These are phyloP conservation scores for Seriola quinqueradiata DNA, from an alignment of 2,113 vertebrate genomes.

Conservation along the genomic window DNA sequence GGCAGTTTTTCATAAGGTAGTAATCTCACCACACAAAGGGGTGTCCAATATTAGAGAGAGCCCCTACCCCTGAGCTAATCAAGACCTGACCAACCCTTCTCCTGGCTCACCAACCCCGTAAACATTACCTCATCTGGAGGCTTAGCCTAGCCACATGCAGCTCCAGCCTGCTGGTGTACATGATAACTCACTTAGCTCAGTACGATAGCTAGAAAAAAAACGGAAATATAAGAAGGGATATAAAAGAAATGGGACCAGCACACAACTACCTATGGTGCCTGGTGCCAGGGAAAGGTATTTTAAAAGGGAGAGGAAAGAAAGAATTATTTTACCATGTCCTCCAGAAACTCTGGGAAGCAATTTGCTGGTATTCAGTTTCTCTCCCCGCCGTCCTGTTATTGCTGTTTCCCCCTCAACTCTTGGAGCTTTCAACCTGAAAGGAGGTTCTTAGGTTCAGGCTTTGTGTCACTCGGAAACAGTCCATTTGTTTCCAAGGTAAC, in stretches of 20 bases:
- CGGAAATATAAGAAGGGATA: conserved; percentile 61
- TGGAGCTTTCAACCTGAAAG: conserved; percentile 72
- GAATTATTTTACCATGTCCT: conserved; percentile 78
- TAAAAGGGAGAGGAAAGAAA: conserved; percentile 74
- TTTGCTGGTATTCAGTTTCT: conserved; percentile 77
- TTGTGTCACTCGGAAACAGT: conserved; percentile 81
- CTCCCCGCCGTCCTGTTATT: conserved; percentile 78
- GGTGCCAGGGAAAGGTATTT: conserved; percentile 79
- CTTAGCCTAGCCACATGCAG: conserved; percentile 69
- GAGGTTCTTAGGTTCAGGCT: conserved; percentile 75
- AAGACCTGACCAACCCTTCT: conserved; percentile 73
- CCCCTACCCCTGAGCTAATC: conserved; percentile 78
- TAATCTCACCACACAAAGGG: conserved; percentile 82
- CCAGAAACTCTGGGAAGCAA: conserved; percentile 78
- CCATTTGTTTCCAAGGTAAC: conserved; percentile 77
- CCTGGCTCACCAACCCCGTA: conserved; percentile 58
- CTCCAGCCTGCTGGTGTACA: conserved; percentile 60
- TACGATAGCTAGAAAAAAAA: conserved; percentile 51
- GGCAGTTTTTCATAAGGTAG: conserved; percentile 82
- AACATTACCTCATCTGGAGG: conserved; percentile 79
- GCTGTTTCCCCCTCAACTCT: conserved; percentile 73
- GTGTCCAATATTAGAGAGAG: conserved; percentile 75
- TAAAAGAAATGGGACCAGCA: conserved; percentile 65
- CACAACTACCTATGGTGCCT: conserved; percentile 67
- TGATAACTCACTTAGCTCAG: conserved; percentile 78